Base-by-base conservation (phyloP, 2,797 vertebrate genomes). In the Varecia variegata region DNA sequence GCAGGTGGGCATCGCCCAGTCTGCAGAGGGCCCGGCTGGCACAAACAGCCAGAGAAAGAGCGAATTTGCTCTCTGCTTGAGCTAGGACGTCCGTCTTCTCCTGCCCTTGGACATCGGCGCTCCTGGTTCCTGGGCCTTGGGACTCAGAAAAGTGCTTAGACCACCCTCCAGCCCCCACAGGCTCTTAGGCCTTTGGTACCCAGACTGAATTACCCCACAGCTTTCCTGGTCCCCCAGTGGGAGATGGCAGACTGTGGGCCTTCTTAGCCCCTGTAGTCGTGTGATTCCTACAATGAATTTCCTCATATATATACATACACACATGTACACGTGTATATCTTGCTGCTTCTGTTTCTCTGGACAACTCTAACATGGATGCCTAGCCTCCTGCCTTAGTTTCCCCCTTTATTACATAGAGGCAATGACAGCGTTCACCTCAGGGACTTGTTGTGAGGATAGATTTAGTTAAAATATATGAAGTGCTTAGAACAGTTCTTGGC, bases 181-280 rank as follows among this genome's bases (percentile, higher is more conserved):
- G 7, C 50, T 54, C 47, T 54, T 38, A 77, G 74, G 74, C 76
- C 76, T 79, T 54, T 3, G 13, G 58, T n/a, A 74, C 45, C n/a
- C 17, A 11, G 43, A 74, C 73, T n/a, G 30, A 50, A n/a, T 47
- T 12, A 12, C 1, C 1, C 45, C 9, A 0, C 30, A 3, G 18
- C 8, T 11, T 30, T 74, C 30, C 17, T 7, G 43, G 17, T 74
- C 30, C 43, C 30, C 27, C 10, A 5, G 30, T 32, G 47, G 43
- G 3, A 7, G 32, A 52, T 8, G 32, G 47, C 74, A 52, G 74
- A 35, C 21, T 7, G 0, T 12, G 32, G 32, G 32, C 9, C 47
- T 77, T 77, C 47, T 54, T 5, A 35, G 47, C 74, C n/a, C 35
- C 74, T 8, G 5, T 47, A 32, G 54, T 54, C 7, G 32, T 3